Base-by-base conservation (phyloP, 2,113 vertebrate species). In the Pelecanoides urinatrix region DNA sequence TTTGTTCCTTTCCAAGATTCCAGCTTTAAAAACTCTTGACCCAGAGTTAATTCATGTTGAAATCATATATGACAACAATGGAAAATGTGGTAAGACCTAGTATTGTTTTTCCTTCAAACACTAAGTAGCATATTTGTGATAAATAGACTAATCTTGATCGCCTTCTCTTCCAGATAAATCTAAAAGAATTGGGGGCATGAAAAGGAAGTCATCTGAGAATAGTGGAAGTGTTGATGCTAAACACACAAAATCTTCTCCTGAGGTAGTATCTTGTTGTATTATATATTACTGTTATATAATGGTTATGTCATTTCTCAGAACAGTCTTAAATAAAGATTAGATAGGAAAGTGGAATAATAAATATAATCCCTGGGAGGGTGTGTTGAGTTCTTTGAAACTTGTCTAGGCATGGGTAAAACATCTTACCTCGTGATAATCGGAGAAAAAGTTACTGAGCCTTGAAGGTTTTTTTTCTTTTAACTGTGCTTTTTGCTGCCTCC, bases 11-110 rank as follows among this genome's bases (percentile, higher is more conserved):
- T 87, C 58, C 80, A 98, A 98, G 98, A 97, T 98, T 92, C 98
- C 98, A 83, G 98, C 97, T 93, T 98, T 98, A 96, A 98, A 98
- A 96, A 98, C 98, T 85, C 98, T 98, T 3, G 98, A 98, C 91
- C 98, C 98, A 18, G 97, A 98, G 49, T 94, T 98, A 88, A 98
- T 98, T 96, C 98, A 98, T 10, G 98, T 98, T 75, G 97, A 98
- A 96, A 98, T 98, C 83, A 97, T 98, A 34, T 98, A 98, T 55
- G 98, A 98, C 90, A 98, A 96, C 71, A 95, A 96, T 81, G 96
- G 97, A 62, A 97, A 96, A 68, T 98, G 97, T 91, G 98, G 98
- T 98, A 97, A 98, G 98, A 90, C 36, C 26, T 44, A 2, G 15
- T 94, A 20, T 32, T 88, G 63, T 79, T 76, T 34, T 49, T 83